Evolutionary conservation across 1,140 invertebrate species (phyloP).

Genomic region (Scaptomyza montana): DNA sequence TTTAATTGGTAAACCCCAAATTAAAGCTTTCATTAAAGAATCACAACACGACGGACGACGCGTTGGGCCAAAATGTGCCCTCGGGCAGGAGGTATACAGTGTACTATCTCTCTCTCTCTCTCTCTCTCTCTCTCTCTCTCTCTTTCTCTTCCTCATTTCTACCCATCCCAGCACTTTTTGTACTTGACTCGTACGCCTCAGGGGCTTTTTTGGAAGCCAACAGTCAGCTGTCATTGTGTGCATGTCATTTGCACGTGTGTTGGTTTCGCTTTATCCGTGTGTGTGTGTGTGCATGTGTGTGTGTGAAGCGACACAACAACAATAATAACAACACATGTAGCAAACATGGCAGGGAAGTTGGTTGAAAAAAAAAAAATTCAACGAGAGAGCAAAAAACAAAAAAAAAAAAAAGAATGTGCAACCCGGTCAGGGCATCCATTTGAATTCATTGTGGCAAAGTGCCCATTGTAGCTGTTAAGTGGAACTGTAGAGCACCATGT

Average conservation of each 20-base stretch:
- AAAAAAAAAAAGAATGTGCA: conserved; percentile 43
- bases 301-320: conserved; percentile 55
- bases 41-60: conserved; percentile 58
- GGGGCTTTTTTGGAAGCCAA: conserved; percentile 80
- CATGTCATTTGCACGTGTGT: conserved; percentile 73
- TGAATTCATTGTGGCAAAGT: conserved; percentile 83
- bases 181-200: conserved; percentile 67
- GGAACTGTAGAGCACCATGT: conserved; percentile 83
- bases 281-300: conserved; percentile 9
- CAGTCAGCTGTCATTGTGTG: conserved; percentile 81
- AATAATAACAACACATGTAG: conserved; percentile 55
- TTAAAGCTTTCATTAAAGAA: conserved; percentile 83
- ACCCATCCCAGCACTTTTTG: conserved; percentile 50
- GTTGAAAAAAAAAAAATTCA: neutral
- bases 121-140: too few species aligned
- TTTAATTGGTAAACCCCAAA: conserved; percentile 81
- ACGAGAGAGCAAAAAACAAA: neutral
- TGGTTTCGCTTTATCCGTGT: conserved; percentile 5
- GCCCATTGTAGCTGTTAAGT: conserved; percentile 83
- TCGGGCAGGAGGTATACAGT: conserved; percentile 14
- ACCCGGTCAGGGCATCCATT: conserved; percentile 76
- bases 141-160: neutral
- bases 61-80: conserved; percentile 40
- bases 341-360: conserved; percentile 45
- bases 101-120: conserved; percentile 2